A percentile compares a stretch with the other conserved stretches of the same genome.
phyloP scores from a whole-genome alignment of 30 jellyfish, hydroid and myxozoan genomes.

The Morbakka virulenta region DNA sequence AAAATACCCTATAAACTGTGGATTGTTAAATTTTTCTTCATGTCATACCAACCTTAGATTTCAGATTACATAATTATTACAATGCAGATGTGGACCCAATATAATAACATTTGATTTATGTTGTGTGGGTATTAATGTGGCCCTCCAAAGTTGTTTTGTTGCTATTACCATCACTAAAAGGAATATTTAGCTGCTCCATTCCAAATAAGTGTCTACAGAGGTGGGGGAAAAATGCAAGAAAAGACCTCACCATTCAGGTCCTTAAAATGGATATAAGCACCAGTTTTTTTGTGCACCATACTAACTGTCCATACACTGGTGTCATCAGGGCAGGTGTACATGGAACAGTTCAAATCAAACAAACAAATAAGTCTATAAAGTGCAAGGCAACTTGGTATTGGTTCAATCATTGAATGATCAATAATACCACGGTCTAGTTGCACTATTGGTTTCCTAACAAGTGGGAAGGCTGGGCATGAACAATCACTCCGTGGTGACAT shows the following conservation, averaged over 20 bases:
- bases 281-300: slow-evolving; percentile 93
- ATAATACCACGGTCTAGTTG: neutral
- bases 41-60: too few species aligned
- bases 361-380: slow-evolving; percentile 85
- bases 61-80: too few species aligned
- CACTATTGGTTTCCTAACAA: neutral
- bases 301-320: slow-evolving; percentile 81
- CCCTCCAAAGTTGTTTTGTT: too few species aligned
- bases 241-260: slow-evolving; percentile 96
- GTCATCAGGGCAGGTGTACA: slow-evolving; percentile 79
- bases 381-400: slow-evolving; percentile 94
- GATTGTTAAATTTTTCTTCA: too few species aligned
- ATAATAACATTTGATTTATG: too few species aligned
- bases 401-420: slow-evolving; percentile 28
- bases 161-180: too few species aligned
- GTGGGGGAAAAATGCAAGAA: too few species aligned
- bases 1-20: too few species aligned
- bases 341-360: slow-evolving; percentile 88
- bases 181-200: too few species aligned
- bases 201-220: too few species aligned
- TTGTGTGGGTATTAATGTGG: too few species aligned
- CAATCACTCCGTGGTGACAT: neutral
- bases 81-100: too few species aligned
- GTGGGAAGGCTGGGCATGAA: neutral
- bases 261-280: slow-evolving; percentile 71